Conservation (phyloP, 2,113 vertebrate genomes). For the Equus przewalskii region DNA sequence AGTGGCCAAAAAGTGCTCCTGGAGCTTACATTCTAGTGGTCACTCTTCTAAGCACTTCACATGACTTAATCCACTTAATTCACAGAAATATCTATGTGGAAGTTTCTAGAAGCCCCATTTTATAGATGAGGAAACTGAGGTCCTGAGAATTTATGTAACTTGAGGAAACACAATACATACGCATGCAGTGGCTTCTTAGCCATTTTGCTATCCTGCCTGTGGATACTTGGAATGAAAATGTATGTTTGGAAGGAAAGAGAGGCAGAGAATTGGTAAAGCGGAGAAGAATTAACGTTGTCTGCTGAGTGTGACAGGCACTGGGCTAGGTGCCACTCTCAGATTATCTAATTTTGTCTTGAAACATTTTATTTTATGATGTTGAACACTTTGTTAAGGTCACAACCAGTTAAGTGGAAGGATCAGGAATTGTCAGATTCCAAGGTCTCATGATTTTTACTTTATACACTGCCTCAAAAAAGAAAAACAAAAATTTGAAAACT, state of each 20-base stretch:
- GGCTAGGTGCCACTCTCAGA: fast-evolving
- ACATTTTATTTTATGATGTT: neutral
- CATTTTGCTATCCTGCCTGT: neutral
- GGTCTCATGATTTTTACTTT: neutral
- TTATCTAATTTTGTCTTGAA: neutral
- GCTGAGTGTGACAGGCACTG: neutral
- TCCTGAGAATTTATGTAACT: neutral
- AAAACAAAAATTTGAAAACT: neutral
- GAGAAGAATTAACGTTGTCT: neutral
- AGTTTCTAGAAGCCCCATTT: neutral
- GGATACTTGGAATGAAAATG: neutral
- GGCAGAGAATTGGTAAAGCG: neutral
- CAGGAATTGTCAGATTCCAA: neutral
- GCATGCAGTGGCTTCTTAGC: neutral
- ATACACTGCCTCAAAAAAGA: neutral
- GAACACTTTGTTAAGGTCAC: neutral
- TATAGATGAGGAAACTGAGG: neutral
- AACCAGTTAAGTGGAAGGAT: neutral
- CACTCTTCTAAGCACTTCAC: neutral
- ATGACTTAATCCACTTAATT: neutral
- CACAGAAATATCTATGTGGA: neutral
- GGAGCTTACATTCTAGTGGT: neutral
- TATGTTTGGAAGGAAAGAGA: neutral
- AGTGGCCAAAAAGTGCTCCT: neutral
- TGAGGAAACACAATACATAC: neutral